Evolutionary conservation across 2,888 invertebrate species (phyloP), one percentile per base, ranked within the genome.

Genomic region (Tricholauxania praeusta): DNA sequence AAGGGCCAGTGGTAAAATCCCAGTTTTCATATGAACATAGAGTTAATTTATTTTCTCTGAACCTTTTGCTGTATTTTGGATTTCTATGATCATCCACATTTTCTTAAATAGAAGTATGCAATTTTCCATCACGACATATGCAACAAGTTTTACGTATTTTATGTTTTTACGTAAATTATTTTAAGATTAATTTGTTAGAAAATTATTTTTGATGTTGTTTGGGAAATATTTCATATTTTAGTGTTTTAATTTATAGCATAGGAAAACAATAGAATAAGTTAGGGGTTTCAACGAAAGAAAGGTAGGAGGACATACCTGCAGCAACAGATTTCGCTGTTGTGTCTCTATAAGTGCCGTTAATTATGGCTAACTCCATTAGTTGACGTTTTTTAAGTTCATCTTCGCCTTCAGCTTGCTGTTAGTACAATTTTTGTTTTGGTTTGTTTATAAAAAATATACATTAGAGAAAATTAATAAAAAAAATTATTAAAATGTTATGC

Each of bases 301-400:
- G 53, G 39, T 39, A 39, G 39, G 39, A 39, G 39, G 78, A 85
- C 86, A 86, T 90, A 94, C 95, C 95, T 92, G 94, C 92, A 84
- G 94, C 92, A 80, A 93, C 93, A 82, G 94, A 94, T 89, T 96
- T 96, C 81, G 94, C 84, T 87, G 95, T 96, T 75, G 96, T 96
- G 89, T 98, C 98, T 87, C 99, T 93, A 91, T 99, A 99, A 72
- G 99, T 99, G 87, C 99, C 99, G 88, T 99, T 99, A 87, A 99
- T 98, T 85, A 99, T 99, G 85, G 99, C 99, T 87, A 99, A 91
- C 89, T 99, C 99, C 99, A 99, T 99, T 83, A 99, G 91, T 89
- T 99, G 99, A 87, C 98, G 93, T 89, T 99, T 98, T 92, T 99
- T 99, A 86, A 99, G 90, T 88, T 99, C 99, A 89, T 99, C 99